Evolutionary conservation across 2,888 invertebrate genomes (phyloP), one percentile per base, ranked within the genome.

Genomic region (Cheilosia soror): DNA sequence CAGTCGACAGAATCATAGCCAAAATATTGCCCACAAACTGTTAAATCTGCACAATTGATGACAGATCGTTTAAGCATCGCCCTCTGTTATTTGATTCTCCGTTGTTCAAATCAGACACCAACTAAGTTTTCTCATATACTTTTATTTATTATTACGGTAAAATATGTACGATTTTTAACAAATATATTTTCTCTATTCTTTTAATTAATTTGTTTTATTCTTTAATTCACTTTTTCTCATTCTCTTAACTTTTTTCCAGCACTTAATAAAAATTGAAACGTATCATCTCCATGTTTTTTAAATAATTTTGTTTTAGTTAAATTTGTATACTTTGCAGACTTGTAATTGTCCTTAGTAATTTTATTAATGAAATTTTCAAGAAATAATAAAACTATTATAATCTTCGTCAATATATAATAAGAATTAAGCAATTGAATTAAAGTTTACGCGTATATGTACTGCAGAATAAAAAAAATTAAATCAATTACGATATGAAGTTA

Each of bases 151-250:
- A 85, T 85, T 85, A 80, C 65, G 85, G 80, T 85, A 85, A 85
- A 85, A 81, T 85, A 85, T 85, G 71, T 85, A 85, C 71, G 85
- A 80, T 71, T 85, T 84, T 85, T 85, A 80, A 85, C 85, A 85
- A 85, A 85, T 81, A 85, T 85, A 85, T 81, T 85, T 76, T 80
- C 75, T 85, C 85, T 76, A 85, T 85, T 81, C 66, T 42, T 71
- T 80, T 66, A 85, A 71, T 80, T 71, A 15, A 66, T 76, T 76
- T 65, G 58, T 44, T 75, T 62, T 57, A 42, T 53, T 65, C 9
- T 75, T 57, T 37, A 60, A 20, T 66, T 55, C 25, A 57, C 49
- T 62, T 66, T 68, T 49, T 62, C 31, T 83, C 49, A 31, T 78
- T 62, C 29, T 58, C 33, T 73, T 44, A 20, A 53, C 29, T 69